These are phyloP conservation scores for Dilophus febrilis DNA, from an alignment of 2,888 invertebrate genomes.

Conservation along the genomic window DNA sequence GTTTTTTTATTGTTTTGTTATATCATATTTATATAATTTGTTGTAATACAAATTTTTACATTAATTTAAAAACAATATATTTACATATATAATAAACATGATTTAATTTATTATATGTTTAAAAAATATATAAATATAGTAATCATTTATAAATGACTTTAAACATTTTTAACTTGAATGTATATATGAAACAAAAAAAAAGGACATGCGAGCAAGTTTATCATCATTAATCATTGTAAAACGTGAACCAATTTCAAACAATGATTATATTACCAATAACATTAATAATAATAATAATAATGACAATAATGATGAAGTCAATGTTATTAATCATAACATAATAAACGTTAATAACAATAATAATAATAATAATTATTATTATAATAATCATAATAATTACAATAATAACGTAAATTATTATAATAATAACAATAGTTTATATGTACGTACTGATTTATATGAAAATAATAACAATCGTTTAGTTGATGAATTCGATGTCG, in stretches of 20 bases:
- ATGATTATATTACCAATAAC: too few species aligned
- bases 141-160: too few species aligned
- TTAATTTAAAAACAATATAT: too few species aligned
- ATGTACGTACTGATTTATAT: neutral
- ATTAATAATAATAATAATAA: slow-evolving; percentile 8
- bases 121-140: too few species aligned
- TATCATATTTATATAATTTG: too few species aligned
- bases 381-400: neutral
- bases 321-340: neutral
- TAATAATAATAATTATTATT: slow-evolving; percentile 1
- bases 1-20: too few species aligned
- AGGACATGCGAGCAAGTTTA: slow-evolving; percentile 29
- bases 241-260: slow-evolving; percentile 23
- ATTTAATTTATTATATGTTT: too few species aligned
- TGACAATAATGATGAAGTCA: slow-evolving; percentile 6
- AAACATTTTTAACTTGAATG: too few species aligned
- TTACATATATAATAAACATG: too few species aligned
- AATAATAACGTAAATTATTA: neutral
- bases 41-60: too few species aligned
- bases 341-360: slow-evolving; percentile 3
- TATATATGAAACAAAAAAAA: too few species aligned
- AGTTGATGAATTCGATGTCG: too few species aligned
- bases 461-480: neutral
- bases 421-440: neutral
- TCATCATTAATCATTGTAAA: slow-evolving; percentile 31